Conservation (phyloP, 2,113 vertebrate genomes). For the Heterochromis multidens region DNA sequence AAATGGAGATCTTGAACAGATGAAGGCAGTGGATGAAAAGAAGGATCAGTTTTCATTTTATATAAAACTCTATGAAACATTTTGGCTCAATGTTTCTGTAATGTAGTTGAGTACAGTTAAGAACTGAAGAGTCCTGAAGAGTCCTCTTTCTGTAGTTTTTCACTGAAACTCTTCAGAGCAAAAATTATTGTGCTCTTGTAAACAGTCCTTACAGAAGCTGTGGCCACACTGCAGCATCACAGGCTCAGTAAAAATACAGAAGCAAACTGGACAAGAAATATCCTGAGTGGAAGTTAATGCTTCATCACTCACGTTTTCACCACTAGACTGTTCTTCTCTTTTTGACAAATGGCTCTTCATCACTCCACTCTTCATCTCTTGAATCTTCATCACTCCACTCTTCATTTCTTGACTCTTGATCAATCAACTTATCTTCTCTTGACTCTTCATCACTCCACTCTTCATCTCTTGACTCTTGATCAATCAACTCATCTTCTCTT, state of each 20-base stretch:
- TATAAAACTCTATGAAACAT: too few species aligned
- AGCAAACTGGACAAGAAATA: neutral
- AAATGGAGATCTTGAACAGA: too few species aligned
- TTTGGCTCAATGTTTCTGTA: too few species aligned
- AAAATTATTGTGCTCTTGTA: too few species aligned
- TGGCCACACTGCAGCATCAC: neutral
- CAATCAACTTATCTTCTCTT: neutral
- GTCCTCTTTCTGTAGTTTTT: too few species aligned
- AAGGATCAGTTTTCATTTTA: too few species aligned
- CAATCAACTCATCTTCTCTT: neutral
- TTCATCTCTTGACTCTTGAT: neutral
- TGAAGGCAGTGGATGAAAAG: too few species aligned
- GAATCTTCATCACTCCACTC: neutral
- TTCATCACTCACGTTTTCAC: neutral
- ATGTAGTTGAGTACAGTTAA: too few species aligned
- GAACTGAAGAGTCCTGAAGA: too few species aligned
- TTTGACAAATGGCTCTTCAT: neutral
- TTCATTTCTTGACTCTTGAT: neutral
- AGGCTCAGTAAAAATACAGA: neutral
- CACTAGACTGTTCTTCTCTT: neutral
- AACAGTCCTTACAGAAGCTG: neutral
- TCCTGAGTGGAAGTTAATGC: too few species aligned
- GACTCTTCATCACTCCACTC: fast-evolving
- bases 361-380: fast-evolving
- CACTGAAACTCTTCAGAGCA: too few species aligned